A percentile compares a stretch with the other conserved stretches of the same genome.
Evolutionary conservation across 2,888 invertebrate genomes (phyloP).

Genomic region (Adelognathus sp.): DNA sequence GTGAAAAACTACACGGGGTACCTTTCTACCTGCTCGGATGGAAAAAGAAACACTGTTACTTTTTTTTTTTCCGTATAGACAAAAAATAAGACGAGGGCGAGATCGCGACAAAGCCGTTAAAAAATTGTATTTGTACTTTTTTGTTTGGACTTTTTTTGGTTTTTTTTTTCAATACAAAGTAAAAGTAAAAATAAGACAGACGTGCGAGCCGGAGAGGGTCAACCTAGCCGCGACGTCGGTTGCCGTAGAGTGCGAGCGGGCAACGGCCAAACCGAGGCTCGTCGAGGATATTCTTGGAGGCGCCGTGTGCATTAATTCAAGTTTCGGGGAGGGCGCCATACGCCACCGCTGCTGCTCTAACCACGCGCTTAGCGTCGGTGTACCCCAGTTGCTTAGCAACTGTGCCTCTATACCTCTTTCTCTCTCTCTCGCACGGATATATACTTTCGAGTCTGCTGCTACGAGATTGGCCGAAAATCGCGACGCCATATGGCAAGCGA

Average conservation of each 20-base stretch:
- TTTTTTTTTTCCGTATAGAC: background rate
- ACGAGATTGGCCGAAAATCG: background rate
- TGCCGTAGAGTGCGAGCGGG: slow-evolving; percentile 66
- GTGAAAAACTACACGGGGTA: background rate
- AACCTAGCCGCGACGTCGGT: slow-evolving; percentile 67
- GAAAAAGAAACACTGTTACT: background rate
- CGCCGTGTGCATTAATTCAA: slow-evolving; percentile 74
- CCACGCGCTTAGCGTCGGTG: slow-evolving; percentile 29
- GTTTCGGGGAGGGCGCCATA: slow-evolving; percentile 69
- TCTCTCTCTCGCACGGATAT: background rate
- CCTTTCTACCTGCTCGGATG: background rate
- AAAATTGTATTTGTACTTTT: background rate
- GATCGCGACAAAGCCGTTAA: background rate
- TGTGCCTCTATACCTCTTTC: slow-evolving; percentile 45
- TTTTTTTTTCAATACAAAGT: background rate
- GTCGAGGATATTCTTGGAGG: slow-evolving; percentile 76
- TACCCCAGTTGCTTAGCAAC: slow-evolving; percentile 76
- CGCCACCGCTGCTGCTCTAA: slow-evolving; percentile 39
- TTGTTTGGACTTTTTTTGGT: background rate
- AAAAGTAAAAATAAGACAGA: slow-evolving; percentile 3
- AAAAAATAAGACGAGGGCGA: background rate
- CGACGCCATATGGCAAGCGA: slow-evolving; percentile 17
- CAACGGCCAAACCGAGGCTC: slow-evolving; percentile 67
- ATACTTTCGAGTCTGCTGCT: background rate
- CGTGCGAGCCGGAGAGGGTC: slow-evolving; percentile 53